These are phyloP conservation scores for Coptodon rendalli DNA, from an alignment of 2,113 vertebrate genomes.

Conservation along the genomic window DNA sequence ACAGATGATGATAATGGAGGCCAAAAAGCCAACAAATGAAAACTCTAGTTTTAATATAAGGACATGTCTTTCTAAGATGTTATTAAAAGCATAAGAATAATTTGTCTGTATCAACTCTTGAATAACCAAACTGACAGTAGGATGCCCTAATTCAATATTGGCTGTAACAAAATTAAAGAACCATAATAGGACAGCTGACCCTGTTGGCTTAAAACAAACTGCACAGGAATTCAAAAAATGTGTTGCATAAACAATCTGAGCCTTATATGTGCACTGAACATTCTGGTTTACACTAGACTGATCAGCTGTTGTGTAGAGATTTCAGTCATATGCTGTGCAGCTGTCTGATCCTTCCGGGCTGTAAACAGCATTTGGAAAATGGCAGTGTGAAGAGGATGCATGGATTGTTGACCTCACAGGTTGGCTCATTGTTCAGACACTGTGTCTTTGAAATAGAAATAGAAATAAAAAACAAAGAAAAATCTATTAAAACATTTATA, in stretches of 20 bases:
- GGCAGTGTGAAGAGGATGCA: neutral
- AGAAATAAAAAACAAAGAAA: neutral
- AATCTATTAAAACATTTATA: neutral
- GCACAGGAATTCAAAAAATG: constrained; percentile 11
- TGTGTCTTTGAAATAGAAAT: neutral
- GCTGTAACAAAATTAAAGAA: neutral
- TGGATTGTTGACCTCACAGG: neutral
- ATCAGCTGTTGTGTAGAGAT: constrained; percentile 21
- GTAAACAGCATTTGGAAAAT: neutral
- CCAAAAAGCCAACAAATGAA: neutral
- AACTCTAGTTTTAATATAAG: neutral
- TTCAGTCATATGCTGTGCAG: constrained; percentile 16
- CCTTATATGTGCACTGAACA: constrained; percentile 5
- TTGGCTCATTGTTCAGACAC: neutral
- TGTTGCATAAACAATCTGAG: constrained; percentile 4
- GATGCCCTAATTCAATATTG: neutral
- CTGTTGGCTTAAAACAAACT: neutral
- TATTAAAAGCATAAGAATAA: neutral
- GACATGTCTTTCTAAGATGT: neutral
- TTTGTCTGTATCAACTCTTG: neutral
- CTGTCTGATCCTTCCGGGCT: constrained; percentile 14
- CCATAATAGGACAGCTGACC: neutral
- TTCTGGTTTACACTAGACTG: neutral
- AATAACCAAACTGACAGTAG: neutral
- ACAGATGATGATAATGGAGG: neutral